phyloP scores from a whole-genome alignment of 2,888 invertebrate species.

The Drosophila macrothrix region DNA sequence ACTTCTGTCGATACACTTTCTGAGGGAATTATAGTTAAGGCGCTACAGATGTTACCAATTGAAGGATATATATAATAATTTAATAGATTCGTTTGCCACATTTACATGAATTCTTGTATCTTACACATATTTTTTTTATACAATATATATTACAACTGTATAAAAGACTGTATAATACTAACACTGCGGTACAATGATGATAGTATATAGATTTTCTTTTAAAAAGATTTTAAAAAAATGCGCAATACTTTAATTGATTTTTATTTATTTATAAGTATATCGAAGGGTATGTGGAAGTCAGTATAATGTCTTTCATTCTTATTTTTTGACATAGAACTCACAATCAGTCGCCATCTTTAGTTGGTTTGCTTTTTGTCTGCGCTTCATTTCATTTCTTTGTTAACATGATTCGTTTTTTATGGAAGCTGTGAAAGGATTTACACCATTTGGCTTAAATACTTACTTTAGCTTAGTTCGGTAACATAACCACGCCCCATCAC shows the following conservation, averaged over 20 bases:
- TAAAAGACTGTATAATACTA: too few relatives aligned
- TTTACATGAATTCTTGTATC: neutral
- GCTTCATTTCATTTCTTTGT: conserved; percentile 76
- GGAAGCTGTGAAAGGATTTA: conserved; percentile 65
- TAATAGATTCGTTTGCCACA: neutral
- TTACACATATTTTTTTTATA: neutral
- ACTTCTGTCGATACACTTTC: conserved; percentile 28
- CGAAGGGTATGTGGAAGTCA: conserved; percentile 1
- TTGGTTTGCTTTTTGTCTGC: conserved; percentile 63
- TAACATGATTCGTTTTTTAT: conserved; percentile 75
- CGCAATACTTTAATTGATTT: neutral
- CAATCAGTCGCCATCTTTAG: conserved; percentile 49
- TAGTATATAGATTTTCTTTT: neutral
- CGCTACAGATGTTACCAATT: neutral
- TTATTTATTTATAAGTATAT: neutral
- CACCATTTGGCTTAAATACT: conserved; percentile 74
- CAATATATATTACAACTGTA: neutral
- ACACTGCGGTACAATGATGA: neutral
- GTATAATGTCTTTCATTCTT: neutral
- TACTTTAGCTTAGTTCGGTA: conserved; percentile 28
- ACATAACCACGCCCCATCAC: conserved; percentile 11
- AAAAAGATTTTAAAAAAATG: neutral
- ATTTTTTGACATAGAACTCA: conserved; percentile 23
- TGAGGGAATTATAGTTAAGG: neutral
- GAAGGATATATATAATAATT: neutral